Base-by-base conservation (phyloP, 2,888 invertebrate species). In the Mechanitis messenoides region DNA sequence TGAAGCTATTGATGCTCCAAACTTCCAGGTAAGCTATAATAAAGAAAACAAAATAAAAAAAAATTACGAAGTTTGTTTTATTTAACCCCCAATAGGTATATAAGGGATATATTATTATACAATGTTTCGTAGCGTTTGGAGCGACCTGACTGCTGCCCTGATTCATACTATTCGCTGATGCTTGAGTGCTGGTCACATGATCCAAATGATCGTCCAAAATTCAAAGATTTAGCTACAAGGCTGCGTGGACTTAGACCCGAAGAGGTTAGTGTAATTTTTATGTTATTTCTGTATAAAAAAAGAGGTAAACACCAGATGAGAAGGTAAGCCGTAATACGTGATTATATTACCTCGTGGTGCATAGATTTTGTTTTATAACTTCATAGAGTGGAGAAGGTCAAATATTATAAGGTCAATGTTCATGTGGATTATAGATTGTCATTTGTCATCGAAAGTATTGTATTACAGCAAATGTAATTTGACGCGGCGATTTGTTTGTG, bases 181-280 rank as follows among this genome's bases (percentile, higher is more conserved):
- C 91, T 95, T 70, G 95, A 97, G 77, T 99, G 99, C 81, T 99
- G 99, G 99, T 93, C 95, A 64, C 98, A 98, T 77, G 97, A 98
- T 71, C 95, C 97, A 0, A 91, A 92, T 45, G 93, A 94, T 69
- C 90, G 99, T 64, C 99, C 99, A 0, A 96, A 95, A 65, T 99
- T 99, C 81, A 92, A 93, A 56, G 97, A 98, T 68, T 92, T 99
- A 33, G 93, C 93, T 58, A 92, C 92, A 12, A 91, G 93, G 59
- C 82, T 99, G 68, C 95, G 95, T 0, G 96, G 96, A 75, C 94
- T 96, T 76, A 93, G 96, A 77, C 98, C 99, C 0, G 97, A 97
- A 77, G 96, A 97, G 88, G 95, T 87, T 73, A 68, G 63, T 55
- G n/a, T 20, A 28, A 35, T 35, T 35, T 35, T 20, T 20, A 20